Base-by-base conservation (phyloP, 2,113 vertebrate genomes). In the Elachura formosa region DNA sequence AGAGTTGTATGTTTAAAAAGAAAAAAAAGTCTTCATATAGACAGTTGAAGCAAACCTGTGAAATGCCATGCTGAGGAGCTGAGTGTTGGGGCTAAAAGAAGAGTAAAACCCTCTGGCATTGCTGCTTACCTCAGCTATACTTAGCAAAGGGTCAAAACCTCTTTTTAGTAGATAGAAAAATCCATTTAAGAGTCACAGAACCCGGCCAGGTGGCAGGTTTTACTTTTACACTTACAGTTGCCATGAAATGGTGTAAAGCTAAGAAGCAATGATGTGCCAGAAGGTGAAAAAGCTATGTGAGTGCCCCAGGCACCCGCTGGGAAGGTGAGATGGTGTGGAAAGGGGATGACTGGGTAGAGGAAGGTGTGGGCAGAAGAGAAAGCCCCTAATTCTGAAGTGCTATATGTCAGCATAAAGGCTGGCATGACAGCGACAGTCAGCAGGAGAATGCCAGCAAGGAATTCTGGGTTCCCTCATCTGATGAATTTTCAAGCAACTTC, bases 51-150 rank as follows among this genome's bases (percentile, higher is more conserved):
- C 7, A 49, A 49, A 71, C 22, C 22, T 64, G 34, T 59, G 63
- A 69, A 78, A 78, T 46, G 2, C 6, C 12, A 4, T 20, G 5
- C 10, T 55, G 11, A 68, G 28, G 34, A 81, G 9, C 4, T 0
- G 0, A 22, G 3, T 46, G 1, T 13, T 62, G 22, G 19, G 20
- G 5, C 17, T 80, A 49, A 56, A 83, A 73, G 31, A 52, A 66
- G 15, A 48, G 2, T 9, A 56, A 41, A 91, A 54, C 8, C 5
- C 2, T 1, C 10, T 26, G 7, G 33, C 12, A 38, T 33, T 71
- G 20, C 15, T 0, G 0, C 16, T 25, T 51, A 24, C 18, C 10
- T 33, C 26, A 46, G 15, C 12, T 24, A 21, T 48, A 34, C 2
- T 12, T 38, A 11, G 1, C n/a, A 58, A 52, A 55, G 0, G 18